Conservation (phyloP, 2,888 invertebrate species). For the Strigamia maritima region DNA sequence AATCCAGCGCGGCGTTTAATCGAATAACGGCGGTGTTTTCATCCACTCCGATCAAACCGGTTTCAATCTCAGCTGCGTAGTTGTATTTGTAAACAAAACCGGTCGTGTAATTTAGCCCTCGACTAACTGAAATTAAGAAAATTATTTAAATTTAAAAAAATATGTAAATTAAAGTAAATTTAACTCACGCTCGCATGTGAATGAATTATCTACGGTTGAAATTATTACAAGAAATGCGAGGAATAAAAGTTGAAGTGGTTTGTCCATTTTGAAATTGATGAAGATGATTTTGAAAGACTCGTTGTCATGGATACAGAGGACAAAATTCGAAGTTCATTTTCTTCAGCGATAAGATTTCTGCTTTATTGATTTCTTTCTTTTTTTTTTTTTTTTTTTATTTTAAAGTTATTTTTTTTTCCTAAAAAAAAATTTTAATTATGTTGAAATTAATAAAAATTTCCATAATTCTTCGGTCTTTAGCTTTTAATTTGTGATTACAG, state of each 20-base stretch:
- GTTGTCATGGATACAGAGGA: not conserved
- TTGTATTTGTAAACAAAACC: not conserved
- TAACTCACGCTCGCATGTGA: not conserved
- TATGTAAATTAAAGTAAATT: not conserved
- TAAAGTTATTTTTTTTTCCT: too few species aligned
- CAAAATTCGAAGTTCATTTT: slow-evolving; percentile 15
- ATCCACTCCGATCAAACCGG: not conserved
- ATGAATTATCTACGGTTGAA: not conserved
- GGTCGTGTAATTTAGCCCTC: not conserved
- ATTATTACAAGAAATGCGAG: not conserved
- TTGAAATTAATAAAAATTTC: too few species aligned
- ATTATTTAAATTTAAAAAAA: not conserved
- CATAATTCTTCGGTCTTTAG: too few species aligned
- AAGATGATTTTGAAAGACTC: not conserved
- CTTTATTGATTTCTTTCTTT: not conserved
- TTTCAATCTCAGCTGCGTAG: not conserved
- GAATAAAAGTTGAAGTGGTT: not conserved
- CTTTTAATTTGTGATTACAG: too few species aligned
- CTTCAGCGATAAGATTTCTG: not conserved
- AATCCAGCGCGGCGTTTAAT: not conserved
- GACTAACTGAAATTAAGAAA: too few species aligned
- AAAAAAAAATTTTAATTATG: too few species aligned
- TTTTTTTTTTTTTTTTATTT: not conserved
- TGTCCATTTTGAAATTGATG: not conserved
- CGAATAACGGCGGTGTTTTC: not conserved